phyloP scores from a whole-genome alignment of 2,888 invertebrate species.

The Lithophane leautieri region DNA sequence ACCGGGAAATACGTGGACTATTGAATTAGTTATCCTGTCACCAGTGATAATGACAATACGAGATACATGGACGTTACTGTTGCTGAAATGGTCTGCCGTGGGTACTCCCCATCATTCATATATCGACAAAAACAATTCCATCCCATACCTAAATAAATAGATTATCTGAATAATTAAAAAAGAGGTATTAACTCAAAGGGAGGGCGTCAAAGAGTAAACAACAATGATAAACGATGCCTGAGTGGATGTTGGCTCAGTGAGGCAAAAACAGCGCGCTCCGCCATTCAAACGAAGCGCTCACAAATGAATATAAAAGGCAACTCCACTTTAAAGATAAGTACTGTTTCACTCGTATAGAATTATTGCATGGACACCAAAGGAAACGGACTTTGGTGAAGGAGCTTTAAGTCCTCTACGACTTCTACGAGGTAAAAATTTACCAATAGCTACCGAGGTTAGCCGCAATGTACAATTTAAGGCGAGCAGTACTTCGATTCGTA shows the following conservation, averaged over 20 bases:
- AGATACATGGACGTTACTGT: slow-evolving; percentile 6
- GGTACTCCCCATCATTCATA: neutral
- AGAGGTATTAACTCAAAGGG: slow-evolving; percentile 46
- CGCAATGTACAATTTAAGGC: slow-evolving; percentile 6
- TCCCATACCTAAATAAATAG: slow-evolving; percentile 34
- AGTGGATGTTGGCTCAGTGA: slow-evolving; percentile 57
- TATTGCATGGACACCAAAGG: slow-evolving; percentile 41
- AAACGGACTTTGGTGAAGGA: slow-evolving; percentile 25
- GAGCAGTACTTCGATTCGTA: slow-evolving; percentile 10
- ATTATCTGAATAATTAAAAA: slow-evolving; percentile 52
- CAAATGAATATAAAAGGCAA: slow-evolving; percentile 57
- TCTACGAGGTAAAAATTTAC: slow-evolving; percentile 12
- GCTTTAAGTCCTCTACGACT: slow-evolving; percentile 7
- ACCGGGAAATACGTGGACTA: neutral
- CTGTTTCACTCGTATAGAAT: slow-evolving; percentile 52
- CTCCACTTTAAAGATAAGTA: slow-evolving; percentile 53
- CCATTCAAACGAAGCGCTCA: slow-evolving; percentile 53
- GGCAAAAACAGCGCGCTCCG: slow-evolving; percentile 42
- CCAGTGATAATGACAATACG: no score
- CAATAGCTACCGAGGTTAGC: slow-evolving; percentile 28
- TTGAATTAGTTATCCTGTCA: neutral
- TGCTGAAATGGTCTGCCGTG: neutral
- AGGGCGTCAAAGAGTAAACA: slow-evolving; percentile 53
- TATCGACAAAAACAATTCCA: slow-evolving; percentile 22
- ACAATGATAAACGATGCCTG: slow-evolving; percentile 64